Percentiles rank a stretch among this genome's conserved stretches.
phyloP scores from a whole-genome alignment of 2,113 vertebrate genomes.

The Theropithecus gelada region DNA sequence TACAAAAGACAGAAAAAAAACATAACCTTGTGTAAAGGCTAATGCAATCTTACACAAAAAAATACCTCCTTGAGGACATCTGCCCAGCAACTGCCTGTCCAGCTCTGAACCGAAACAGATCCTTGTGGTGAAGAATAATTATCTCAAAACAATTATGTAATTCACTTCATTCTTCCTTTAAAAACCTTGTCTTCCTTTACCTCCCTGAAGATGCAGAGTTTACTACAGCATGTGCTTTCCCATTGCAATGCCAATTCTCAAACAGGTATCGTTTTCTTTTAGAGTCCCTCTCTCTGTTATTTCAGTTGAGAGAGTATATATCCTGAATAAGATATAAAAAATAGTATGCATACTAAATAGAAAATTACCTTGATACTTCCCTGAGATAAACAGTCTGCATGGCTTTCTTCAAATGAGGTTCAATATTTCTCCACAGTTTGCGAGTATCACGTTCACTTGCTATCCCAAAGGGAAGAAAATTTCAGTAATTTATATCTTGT shows the following conservation, averaged over 20 bases:
- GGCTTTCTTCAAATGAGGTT: slow-evolving; percentile 97
- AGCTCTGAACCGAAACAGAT: background rate
- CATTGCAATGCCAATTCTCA: background rate
- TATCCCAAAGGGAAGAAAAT: slow-evolving; percentile 72
- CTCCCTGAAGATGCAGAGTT: background rate
- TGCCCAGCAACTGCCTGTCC: background rate
- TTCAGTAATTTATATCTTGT: slow-evolving; percentile 50
- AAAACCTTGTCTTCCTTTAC: background rate
- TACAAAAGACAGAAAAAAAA: background rate
- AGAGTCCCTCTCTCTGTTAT: background rate
- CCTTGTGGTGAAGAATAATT: background rate
- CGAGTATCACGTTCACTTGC: slow-evolving; percentile 94
- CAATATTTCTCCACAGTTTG: slow-evolving; percentile 96
- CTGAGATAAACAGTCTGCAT: slow-evolving; percentile 98
- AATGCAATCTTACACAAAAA: background rate
- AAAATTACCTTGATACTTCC: slow-evolving; percentile 94
- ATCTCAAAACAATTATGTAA: background rate
- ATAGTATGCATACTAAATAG: slow-evolving; percentile 4
- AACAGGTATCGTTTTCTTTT: background rate
- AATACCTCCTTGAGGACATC: background rate
- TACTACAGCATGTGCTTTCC: background rate
- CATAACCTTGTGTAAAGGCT: background rate
- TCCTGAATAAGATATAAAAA: background rate
- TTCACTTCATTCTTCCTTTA: background rate
- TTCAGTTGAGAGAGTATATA: background rate